Base-by-base conservation (phyloP, 1,140 invertebrate genomes). In the Aphis gossypii region DNA sequence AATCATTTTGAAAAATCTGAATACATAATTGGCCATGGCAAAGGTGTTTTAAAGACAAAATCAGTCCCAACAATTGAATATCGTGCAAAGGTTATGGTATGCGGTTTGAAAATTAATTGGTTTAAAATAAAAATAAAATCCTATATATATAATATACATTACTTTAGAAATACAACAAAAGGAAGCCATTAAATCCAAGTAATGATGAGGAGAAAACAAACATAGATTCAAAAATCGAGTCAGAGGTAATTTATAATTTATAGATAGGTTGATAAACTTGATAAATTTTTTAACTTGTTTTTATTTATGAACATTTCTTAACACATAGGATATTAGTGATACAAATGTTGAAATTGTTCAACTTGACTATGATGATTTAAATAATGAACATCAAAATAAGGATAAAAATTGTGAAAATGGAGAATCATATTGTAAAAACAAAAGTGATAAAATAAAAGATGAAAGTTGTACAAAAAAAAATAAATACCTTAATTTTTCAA, bases 51-150 rank as follows among this genome's bases (percentile, higher is more conserved):
- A 30, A 93, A 93, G 38, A 8, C 92, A 35, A 76, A 82, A 21
- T 83, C 92, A 21, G 41, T 93, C 6, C 92, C 92, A 56, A 93
- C 92, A 25, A 93, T 93, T 84, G 92, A 93, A 41, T 86, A 93
- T 54, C 48, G 82, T n/a, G 20, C 83, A 14, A 20, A 38, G 18
- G 41, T 44, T 30, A 51, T 35, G 23, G 82, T 86, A 93, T 48
- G 30, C 18, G 2, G 14, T 54, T 38, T 56, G 0, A 76, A 48
- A 35, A 82, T 41, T 51, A 8, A 68, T 14, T 46, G 4, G 6
- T 23, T 48, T 44, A 90, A 90, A 46, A 48, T 23, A n/a, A 11
- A 46, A 76, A 48, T 11, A n/a, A 76, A 20, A 48, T 35, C 46
- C 2, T 51, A 38, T 9, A 76, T n/a, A n/a, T n/a, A 46, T 38